Evolutionary conservation across 2,797 vertebrate species (phyloP).

Genomic region (Halcyon chelicuti): DNA sequence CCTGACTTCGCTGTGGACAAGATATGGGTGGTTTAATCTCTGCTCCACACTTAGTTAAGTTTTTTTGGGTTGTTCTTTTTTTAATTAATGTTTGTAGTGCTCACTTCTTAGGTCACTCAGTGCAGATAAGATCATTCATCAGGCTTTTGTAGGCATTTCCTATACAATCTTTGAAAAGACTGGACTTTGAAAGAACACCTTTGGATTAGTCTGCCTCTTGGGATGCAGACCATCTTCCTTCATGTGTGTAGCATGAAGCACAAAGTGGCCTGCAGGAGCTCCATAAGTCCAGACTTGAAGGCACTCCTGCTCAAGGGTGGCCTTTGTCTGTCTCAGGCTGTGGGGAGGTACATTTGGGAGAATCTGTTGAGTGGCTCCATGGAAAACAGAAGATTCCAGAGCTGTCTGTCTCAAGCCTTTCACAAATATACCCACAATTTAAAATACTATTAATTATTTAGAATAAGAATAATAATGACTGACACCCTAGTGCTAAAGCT

Average conservation of each 20-base stretch:
- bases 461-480: neutral
- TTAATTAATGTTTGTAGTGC: neutral
- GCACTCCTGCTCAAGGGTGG: neutral
- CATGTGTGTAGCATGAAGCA: neutral
- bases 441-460: neutral
- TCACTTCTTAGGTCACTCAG: neutral
- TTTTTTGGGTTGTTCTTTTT: neutral
- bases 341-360: neutral
- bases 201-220: neutral
- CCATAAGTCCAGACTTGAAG: neutral
- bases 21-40: neutral
- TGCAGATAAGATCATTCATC: neutral
- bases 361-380: neutral
- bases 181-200: neutral
- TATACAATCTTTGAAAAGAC: neutral
- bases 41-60: neutral
- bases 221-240: neutral
- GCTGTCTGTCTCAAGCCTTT: neutral
- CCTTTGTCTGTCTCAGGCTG: neutral
- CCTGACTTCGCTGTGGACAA: neutral
- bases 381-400: neutral
- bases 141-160: neutral
- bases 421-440: neutral
- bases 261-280: neutral
- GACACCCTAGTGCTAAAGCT: neutral